Conservation (phyloP, 2,888 invertebrate species). For the Seira musarum region DNA sequence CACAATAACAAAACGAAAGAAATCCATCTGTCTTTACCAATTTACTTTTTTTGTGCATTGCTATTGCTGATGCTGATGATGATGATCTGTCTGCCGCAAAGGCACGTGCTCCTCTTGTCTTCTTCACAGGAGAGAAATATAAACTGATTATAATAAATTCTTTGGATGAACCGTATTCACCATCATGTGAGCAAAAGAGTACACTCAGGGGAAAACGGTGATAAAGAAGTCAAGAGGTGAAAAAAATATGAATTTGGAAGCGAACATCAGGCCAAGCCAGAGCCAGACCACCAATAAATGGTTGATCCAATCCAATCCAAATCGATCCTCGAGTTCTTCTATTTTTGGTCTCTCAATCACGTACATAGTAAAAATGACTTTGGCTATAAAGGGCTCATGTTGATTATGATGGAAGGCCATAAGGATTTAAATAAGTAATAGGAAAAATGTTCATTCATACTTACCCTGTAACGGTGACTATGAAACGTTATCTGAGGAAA, state of each 20-base stretch:
- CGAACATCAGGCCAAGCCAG: neutral
- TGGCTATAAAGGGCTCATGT: too few relatives aligned
- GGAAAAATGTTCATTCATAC: too few relatives aligned
- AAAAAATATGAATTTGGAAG: too few relatives aligned
- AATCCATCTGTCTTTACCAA: constrained; percentile 40
- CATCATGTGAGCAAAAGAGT: neutral
- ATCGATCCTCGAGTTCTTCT: too few relatives aligned
- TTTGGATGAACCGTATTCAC: too few relatives aligned
- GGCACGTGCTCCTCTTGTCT: constrained; percentile 46
- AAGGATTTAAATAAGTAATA: too few relatives aligned
- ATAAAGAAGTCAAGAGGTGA: constrained; percentile 29
- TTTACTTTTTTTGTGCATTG: constrained; percentile 56
- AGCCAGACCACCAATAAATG: constrained; percentile 48
- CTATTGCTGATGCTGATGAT: neutral
- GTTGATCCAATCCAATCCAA: too few relatives aligned
- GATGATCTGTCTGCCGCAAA: constrained; percentile 54
- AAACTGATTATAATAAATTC: too few relatives aligned
- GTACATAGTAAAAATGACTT: constrained; percentile 13
- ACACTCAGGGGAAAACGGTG: neutral
- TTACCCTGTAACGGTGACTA: too few relatives aligned
- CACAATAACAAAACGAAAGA: neutral
- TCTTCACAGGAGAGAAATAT: too few relatives aligned
- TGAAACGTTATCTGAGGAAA: too few relatives aligned
- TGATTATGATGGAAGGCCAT: too few relatives aligned
- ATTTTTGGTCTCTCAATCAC: constrained; percentile 52